Evolutionary conservation across 2,888 invertebrate species (phyloP).

Genomic region (Aelia acuminata): DNA sequence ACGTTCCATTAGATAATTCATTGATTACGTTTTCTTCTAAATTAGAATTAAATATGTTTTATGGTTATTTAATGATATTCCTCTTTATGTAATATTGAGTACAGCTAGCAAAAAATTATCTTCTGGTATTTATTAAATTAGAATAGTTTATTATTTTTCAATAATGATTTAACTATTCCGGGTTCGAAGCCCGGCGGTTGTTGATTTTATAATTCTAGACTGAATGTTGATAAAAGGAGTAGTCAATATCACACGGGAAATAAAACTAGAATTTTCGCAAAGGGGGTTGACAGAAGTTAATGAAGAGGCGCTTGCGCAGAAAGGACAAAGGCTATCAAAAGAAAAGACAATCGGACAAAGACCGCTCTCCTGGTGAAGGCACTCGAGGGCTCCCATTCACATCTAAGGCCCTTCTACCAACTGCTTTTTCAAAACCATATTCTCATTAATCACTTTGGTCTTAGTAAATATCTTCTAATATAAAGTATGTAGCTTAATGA

Average conservation of each 20-base stretch:
- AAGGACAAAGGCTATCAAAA: background rate
- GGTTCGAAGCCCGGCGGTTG: too few species aligned
- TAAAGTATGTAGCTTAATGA: too few species aligned
- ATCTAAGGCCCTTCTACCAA: background rate
- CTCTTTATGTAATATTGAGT: too few species aligned
- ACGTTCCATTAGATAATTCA: too few species aligned
- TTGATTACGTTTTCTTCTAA: too few species aligned
- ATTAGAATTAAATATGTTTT: too few species aligned
- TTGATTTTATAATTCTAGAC: too few species aligned
- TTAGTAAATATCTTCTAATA: background rate
- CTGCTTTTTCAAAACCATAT: background rate
- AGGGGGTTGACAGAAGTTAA: background rate
- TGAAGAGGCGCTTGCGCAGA: background rate
- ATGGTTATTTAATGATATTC: too few species aligned
- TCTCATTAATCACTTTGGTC: background rate
- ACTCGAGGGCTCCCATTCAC: background rate
- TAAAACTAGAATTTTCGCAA: background rate
- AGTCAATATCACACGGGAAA: background rate
- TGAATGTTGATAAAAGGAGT: background rate
- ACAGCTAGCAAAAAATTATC: too few species aligned
- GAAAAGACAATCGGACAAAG: slow-evolving; percentile 11
- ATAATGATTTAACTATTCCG: too few species aligned
- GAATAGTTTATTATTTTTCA: too few species aligned
- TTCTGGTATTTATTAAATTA: too few species aligned
- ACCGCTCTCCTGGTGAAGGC: background rate